Base-by-base conservation (phyloP, 2,113 vertebrate genomes). In the Prionailurus viverrinus region DNA sequence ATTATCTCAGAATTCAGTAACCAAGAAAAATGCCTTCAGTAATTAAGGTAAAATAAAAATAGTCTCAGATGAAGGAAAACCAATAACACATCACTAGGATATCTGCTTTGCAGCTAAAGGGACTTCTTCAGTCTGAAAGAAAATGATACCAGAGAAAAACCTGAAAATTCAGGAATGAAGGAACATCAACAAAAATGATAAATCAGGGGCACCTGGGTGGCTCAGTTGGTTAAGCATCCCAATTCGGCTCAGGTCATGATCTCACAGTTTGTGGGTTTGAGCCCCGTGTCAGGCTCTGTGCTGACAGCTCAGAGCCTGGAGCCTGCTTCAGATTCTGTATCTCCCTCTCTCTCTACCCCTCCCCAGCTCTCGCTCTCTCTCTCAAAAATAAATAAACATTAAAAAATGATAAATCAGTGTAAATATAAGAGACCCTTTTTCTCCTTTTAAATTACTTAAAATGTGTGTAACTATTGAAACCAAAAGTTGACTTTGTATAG, bases 381-480 rank as follows among this genome's bases (percentile, higher is more conserved):
- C 58, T 61, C 58, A 61, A 61, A 61, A 61, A 61, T 23, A 61
- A 61, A 61, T 58, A 58, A 51, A 51, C 12, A 51, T 51, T 51
- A 51, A 51, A 51, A 51, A 51, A 61, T 7, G 58, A 61, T n/a
- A 36, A n/a, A 8, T 53, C 45, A 53, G 33, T 19, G n/a, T 53
- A 80, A 66, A 36, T 23, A 69, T 55, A 71, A n/a, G 16, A 79
- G 41, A 78, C 9, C n/a, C 39, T 39, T 51, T 39, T 53, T 36
- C 33, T 80, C 61, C 25, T 80, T 48, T 89, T 61, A 89, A 87
- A 55, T 36, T 87, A n/a, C 63, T 89, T 78, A n/a, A 90, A 78
- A 65, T 65, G 14, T 66, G 23, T 66, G 51, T 36, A 14, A 53
- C 76, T 51, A 27, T 39, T 91, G 45, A 91, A 80, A 53, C 33